Base-by-base conservation (phyloP, 1,140 invertebrate genomes). In the Platyura marginata region DNA sequence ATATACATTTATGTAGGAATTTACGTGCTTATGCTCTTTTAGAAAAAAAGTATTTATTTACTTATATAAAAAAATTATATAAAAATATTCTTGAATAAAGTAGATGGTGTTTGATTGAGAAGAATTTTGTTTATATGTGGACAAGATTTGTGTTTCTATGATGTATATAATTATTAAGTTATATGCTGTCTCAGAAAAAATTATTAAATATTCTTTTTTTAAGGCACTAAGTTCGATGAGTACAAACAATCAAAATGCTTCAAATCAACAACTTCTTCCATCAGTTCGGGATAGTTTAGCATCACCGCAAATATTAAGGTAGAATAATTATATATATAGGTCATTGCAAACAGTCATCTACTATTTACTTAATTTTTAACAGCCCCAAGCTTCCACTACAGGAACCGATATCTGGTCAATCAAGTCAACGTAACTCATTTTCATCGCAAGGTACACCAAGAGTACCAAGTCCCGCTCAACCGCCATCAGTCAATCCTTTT, bases 401-500 rank as follows among this genome's bases (percentile, higher is more conserved):
- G 23, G 56, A 54, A 20, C 57, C 57, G 0, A 51, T 56, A 10
- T 59, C 56, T 35, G 53, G 53, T 2, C 49, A 55, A 38, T 48
- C 51, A 8, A 61, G 57, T 18, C 59, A 59, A 47, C 40, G 57
- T 21, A 60, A 56, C 39, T 62, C 57, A 3, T 45, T 61, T 39
- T 61, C 58, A 13, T 53, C 54, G 0, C 56, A 61, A 40, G 58
- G 58, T 0, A 34, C 51, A 10, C 58, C 56, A 5, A 50, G 58
- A 0, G 54, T 59, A 40, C 53, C 56, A 0, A 61, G 58, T 47
- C 56, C 58, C 0, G 60, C 64, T 43, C 52, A 51, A 35, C 54
- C 50, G 10, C 52, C 56, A 8, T 54, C 65, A 0, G 76, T 79
- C 47, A 92, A 92, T 66, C 87, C 87, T 1, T 81, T 94, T 46